Evolutionary conservation across 2,797 vertebrate genomes (phyloP).

Genomic region (Mus spretus): DNA sequence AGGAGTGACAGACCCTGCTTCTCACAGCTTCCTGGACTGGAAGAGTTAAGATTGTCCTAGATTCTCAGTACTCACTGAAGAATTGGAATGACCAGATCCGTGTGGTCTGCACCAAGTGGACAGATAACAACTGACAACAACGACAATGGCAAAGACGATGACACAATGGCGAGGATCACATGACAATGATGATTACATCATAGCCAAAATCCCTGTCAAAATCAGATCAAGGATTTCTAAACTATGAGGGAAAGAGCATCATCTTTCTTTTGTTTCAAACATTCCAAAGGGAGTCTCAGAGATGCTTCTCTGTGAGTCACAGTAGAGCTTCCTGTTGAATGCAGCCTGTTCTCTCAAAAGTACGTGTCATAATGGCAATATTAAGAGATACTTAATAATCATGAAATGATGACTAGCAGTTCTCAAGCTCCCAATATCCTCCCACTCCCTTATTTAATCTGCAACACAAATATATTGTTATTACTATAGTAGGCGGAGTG

Average conservation of each 20-base stretch:
- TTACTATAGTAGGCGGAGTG: neutral
- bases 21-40: neutral
- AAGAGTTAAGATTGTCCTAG: too few species aligned
- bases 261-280: neutral
- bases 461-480: neutral
- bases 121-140: neutral
- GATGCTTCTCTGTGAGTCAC: neutral
- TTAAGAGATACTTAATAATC: neutral
- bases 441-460: slow-evolving; percentile 41
- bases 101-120: neutral
- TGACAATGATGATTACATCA: neutral
- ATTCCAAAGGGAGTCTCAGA: neutral
- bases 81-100: neutral
- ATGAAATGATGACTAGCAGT: neutral
- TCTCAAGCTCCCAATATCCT: neutral
- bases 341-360: neutral
- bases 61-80: neutral
- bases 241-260: neutral
- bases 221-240: slow-evolving; percentile 24
- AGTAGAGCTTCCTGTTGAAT: neutral
- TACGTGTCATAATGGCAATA: neutral
- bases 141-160: neutral
- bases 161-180: too few species aligned
- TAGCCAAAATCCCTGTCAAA: neutral
- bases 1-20: neutral